Percentiles rank a stretch among this genome's conserved stretches.
These are phyloP conservation scores for Axis porcinus DNA, from an alignment of 2,113 vertebrate genomes.

Conservation along the genomic window DNA sequence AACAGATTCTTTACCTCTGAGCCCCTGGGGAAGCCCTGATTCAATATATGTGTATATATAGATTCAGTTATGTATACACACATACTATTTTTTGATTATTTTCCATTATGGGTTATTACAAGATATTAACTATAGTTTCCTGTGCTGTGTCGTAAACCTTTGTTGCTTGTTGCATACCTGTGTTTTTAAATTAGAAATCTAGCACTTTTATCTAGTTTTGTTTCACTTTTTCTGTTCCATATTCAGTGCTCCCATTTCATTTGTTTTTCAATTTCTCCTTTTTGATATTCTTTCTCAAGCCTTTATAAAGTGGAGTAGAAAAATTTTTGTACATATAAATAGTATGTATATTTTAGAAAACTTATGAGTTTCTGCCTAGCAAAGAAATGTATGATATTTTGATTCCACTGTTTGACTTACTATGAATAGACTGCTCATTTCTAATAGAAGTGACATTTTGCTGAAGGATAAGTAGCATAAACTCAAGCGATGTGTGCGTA, in stretches of 20 bases:
- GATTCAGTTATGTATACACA: not conserved
- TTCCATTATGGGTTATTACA: not conserved
- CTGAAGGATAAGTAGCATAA: not conserved
- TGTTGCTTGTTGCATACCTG: not conserved
- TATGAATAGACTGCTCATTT: not conserved
- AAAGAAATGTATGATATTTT: not conserved
- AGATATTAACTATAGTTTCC: not conserved
- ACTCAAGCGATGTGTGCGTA: rapidly evolving
- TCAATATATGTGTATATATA: not conserved
- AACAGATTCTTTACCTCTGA: not conserved
- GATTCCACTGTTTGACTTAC: not conserved
- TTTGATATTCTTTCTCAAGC: not conserved
- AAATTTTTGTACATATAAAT: not conserved
- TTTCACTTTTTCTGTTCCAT: not conserved
- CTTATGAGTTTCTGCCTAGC: not conserved
- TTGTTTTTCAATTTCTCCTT: not conserved
- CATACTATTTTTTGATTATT: not conserved
- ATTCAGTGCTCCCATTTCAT: not conserved
- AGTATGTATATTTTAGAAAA: not conserved
- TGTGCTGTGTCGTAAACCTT: not conserved
- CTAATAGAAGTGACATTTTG: not conserved
- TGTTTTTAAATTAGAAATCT: not conserved
- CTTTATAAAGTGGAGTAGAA: not conserved
- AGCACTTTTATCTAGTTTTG: not conserved
- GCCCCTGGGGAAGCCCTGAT: not conserved